phyloP scores from a whole-genome alignment of 2,888 invertebrate species.

The Drosophila monieri region DNA sequence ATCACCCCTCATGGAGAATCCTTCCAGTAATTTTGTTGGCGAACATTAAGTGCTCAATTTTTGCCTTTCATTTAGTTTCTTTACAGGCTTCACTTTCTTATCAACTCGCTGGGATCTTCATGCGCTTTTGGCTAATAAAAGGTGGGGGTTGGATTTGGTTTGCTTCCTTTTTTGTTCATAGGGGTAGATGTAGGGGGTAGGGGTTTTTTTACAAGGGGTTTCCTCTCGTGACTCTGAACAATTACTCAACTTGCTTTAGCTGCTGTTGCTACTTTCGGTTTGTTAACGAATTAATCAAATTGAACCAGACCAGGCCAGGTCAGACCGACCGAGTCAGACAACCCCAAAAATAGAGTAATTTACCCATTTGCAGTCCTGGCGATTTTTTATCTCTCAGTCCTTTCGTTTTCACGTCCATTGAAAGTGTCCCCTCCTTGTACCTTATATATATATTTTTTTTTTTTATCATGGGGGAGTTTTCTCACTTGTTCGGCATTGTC shows the following conservation, averaged over 20 bases:
- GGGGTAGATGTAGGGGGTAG: slow-evolving; percentile 32
- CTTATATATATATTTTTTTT: slow-evolving; percentile 1
- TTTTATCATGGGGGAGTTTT: slow-evolving; percentile 58
- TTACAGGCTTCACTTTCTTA: slow-evolving; percentile 43
- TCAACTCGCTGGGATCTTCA: slow-evolving; percentile 73
- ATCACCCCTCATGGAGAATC: background rate
- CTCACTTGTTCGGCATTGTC: slow-evolving; percentile 63
- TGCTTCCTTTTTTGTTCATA: slow-evolving; percentile 6
- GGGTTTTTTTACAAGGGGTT: slow-evolving; percentile 30
- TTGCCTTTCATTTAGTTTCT: slow-evolving; percentile 16
- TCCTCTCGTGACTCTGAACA: slow-evolving; percentile 75
- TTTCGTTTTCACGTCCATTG: slow-evolving; percentile 52
- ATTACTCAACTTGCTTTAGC: slow-evolving; percentile 71
- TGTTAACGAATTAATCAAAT: slow-evolving; percentile 84
- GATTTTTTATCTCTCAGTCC: slow-evolving; percentile 52
- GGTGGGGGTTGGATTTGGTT: slow-evolving; percentile 12
- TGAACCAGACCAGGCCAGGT: slow-evolving; percentile 55
- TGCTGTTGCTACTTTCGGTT: slow-evolving; percentile 81
- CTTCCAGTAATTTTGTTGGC: slow-evolving; percentile 17
- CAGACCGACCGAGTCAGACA: slow-evolving; percentile 23
- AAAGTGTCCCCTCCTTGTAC: slow-evolving; percentile 50
- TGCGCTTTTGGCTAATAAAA: slow-evolving; percentile 76
- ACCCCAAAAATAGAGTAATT: slow-evolving; percentile 67
- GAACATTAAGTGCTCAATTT: slow-evolving; percentile 80
- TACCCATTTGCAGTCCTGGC: slow-evolving; percentile 41